A percentile compares a stretch with the other conserved stretches of the same genome.
phyloP scores from a whole-genome alignment of 2,113 vertebrate genomes.

The Bostrychus sinensis region DNA sequence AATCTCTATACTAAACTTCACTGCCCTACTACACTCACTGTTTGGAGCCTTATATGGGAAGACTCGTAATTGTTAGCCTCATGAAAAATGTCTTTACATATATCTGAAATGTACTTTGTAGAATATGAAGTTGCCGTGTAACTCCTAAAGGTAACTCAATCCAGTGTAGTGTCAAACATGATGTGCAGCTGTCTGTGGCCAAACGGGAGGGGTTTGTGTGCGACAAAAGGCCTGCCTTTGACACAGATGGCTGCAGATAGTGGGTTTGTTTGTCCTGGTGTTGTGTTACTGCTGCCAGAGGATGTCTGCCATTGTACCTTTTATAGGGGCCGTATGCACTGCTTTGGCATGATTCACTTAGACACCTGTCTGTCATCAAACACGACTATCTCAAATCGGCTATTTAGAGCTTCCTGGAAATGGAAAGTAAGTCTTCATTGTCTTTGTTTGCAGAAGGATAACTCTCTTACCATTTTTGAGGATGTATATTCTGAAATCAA shows the following conservation, averaged over 20 bases:
- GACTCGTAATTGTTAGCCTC: no score
- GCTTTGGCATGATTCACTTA: constrained; percentile 54
- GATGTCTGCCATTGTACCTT: constrained; percentile 57
- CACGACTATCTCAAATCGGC: constrained; percentile 13
- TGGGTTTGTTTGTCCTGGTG: constrained; percentile 35
- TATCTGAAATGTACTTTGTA: constrained; percentile 32
- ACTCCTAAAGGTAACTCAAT: constrained; percentile 50
- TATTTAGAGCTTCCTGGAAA: constrained; percentile 1
- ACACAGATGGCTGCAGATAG: no score
- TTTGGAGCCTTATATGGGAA: no score
- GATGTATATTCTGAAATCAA: no score
- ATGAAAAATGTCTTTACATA: no score
- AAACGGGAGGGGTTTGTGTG: constrained; percentile 51
- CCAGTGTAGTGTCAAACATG: constrained; percentile 42
- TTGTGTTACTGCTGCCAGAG: constrained; percentile 69
- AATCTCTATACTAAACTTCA: no score
- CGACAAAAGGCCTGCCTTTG: constrained; percentile 44
- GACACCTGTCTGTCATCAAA: constrained; percentile 62
- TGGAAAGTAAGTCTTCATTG: constrained; percentile 2
- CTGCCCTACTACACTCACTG: no score
- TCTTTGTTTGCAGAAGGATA: constrained; percentile 25
- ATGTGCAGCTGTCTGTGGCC: constrained; percentile 62
- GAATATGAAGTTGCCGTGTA: constrained; percentile 29
- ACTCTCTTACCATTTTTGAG: no score
- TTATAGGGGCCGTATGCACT: constrained; percentile 16